Percentiles rank a stretch among this genome's conserved stretches.
phyloP scores from a whole-genome alignment of 2,888 invertebrate genomes.

The Tetragonisca angustula region DNA sequence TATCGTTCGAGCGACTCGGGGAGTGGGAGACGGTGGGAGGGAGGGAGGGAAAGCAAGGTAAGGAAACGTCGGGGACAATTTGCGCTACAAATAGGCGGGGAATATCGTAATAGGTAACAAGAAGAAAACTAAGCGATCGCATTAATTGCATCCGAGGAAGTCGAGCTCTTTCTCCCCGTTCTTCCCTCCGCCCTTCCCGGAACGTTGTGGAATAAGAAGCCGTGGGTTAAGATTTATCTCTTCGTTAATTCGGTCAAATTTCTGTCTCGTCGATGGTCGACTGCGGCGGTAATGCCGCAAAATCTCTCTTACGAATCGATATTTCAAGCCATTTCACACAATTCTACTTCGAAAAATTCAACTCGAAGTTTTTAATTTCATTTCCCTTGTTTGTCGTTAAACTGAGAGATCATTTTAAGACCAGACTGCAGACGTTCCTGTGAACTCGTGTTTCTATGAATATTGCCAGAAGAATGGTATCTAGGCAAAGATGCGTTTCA shows the following conservation, averaged over 20 bases:
- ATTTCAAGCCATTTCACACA: no score
- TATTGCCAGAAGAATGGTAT: no score
- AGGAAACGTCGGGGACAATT: constrained; percentile 70
- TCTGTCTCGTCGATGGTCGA: background rate
- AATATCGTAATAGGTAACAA: constrained; percentile 74
- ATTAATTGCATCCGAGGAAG: constrained; percentile 74
- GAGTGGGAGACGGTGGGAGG: no score
- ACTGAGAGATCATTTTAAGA: no score
- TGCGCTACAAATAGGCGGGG: constrained; percentile 71
- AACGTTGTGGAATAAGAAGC: constrained; percentile 27
- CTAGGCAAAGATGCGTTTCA: no score
- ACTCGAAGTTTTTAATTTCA: no score
- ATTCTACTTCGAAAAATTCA: no score
- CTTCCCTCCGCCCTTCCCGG: constrained; percentile 3
- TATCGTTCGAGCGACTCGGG: constrained; percentile 31
- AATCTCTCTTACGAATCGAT: background rate
- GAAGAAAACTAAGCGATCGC: constrained; percentile 76
- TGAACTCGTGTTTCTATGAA: no score
- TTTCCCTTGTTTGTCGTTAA: no score
- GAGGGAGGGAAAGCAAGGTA: constrained; percentile 2
- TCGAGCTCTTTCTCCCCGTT: constrained; percentile 36
- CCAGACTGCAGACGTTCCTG: no score
- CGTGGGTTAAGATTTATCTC: constrained; percentile 69
- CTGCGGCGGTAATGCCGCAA: no score
- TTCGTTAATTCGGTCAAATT: constrained; percentile 73